Evolutionary conservation across 2,797 vertebrate species (phyloP).

Genomic region (Steatocranus sp.): DNA sequence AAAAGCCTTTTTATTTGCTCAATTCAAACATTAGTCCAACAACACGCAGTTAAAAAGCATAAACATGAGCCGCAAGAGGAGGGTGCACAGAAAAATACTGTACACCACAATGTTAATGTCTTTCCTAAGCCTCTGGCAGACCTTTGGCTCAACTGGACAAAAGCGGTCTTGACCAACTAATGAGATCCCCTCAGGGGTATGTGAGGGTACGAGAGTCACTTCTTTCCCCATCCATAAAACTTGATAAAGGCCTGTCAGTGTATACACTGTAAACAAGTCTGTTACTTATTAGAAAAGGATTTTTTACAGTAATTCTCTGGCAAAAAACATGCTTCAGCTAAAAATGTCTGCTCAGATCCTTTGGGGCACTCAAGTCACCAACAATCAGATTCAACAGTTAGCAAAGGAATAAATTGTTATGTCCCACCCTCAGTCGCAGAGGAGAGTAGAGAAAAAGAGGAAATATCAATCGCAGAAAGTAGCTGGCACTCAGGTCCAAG

Average conservation of each 20-base stretch:
- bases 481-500: not conserved
- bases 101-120: not conserved
- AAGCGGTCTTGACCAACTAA: not conserved
- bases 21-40: not conserved
- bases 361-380: not conserved
- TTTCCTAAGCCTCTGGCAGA: not conserved
- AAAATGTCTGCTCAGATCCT: not conserved
- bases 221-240: constrained; percentile 3
- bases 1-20: not conserved
- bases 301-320: not conserved
- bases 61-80: not conserved
- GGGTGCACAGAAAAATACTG: not conserved
- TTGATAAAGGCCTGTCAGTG: constrained; percentile 30
- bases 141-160: not conserved
- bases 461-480: not conserved
- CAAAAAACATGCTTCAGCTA: not conserved
- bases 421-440: not conserved
- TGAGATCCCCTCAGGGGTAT: constrained; percentile 19
- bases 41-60: not conserved
- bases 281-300: constrained; percentile 32
- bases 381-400: not conserved
- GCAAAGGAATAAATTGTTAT: not conserved
- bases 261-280: constrained; percentile 33
- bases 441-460: not conserved
- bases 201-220: constrained; percentile 2